Percentiles rank a stretch among this genome's conserved stretches.
phyloP scores from a whole-genome alignment of 2,113 vertebrate species.

The Micronycteris hirsuta region DNA sequence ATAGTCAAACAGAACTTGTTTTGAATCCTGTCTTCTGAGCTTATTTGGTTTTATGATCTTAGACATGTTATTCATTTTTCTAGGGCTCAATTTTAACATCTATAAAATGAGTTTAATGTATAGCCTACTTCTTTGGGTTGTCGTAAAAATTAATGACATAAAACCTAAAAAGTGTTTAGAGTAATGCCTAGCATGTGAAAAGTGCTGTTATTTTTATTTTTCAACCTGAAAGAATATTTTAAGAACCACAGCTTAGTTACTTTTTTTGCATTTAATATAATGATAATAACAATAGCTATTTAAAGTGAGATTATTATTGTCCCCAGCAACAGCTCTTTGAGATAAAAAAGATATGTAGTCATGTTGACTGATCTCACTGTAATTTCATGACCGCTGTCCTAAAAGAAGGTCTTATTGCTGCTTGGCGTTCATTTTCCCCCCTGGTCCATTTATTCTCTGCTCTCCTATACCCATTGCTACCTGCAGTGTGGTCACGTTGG shows the following conservation, averaged over 20 bases:
- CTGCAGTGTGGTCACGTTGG: background rate
- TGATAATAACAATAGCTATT: background rate
- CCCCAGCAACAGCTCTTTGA: background rate
- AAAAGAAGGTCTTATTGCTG: background rate
- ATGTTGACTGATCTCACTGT: background rate
- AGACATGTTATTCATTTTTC: background rate
- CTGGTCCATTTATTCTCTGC: background rate
- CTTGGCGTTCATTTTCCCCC: background rate
- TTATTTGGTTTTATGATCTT: constrained; percentile 5
- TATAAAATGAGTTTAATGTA: background rate
- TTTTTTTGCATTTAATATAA: background rate
- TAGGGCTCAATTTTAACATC: background rate
- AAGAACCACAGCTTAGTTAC: background rate
- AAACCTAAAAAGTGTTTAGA: background rate
- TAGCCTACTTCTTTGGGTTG: background rate
- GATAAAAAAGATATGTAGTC: background rate
- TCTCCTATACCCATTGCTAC: background rate
- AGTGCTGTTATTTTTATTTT: background rate
- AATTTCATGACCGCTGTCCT: background rate
- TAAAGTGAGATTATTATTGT: background rate
- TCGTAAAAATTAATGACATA: background rate
- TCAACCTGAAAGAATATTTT: background rate
- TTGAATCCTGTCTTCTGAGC: background rate
- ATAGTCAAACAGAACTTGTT: background rate
- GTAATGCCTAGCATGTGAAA: background rate